Evolutionary conservation across 2,113 vertebrate genomes (phyloP).

Genomic region (Apistogramma diplotaenia): DNA sequence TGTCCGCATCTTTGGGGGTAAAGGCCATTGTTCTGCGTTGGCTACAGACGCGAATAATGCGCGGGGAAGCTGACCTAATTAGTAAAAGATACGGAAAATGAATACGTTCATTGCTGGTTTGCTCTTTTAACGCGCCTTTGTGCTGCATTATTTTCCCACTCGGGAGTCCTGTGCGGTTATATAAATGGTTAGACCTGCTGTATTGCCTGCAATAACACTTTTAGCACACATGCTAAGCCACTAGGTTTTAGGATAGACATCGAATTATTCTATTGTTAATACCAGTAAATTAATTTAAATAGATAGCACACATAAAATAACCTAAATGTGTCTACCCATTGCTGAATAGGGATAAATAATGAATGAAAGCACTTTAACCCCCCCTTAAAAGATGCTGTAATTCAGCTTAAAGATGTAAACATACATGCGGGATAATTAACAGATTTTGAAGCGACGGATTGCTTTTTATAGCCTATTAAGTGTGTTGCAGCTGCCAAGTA

Average conservation of each 20-base stretch:
- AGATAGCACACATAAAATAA: background rate
- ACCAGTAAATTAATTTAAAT: background rate
- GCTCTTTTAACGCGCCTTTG: background rate
- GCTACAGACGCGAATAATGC: slow-evolving; percentile 21
- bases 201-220: background rate
- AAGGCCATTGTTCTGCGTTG: slow-evolving; percentile 63
- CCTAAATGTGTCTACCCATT: background rate
- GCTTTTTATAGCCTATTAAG: background rate
- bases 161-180: background rate
- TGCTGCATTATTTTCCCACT: background rate
- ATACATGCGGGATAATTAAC: background rate
- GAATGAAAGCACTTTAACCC: background rate
- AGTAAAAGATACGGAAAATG: background rate
- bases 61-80: slow-evolving; percentile 52
- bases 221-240: background rate
- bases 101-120: background rate
- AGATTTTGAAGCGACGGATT: background rate
- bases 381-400: background rate
- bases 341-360: background rate
- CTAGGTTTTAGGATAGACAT: background rate
- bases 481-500: background rate
- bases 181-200: background rate
- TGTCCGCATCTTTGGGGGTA: background rate
- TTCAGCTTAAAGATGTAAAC: background rate
- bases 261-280: fast-evolving